Evolutionary conservation across 2,888 invertebrate species (phyloP).

Genomic region (Trichacis sp.): DNA sequence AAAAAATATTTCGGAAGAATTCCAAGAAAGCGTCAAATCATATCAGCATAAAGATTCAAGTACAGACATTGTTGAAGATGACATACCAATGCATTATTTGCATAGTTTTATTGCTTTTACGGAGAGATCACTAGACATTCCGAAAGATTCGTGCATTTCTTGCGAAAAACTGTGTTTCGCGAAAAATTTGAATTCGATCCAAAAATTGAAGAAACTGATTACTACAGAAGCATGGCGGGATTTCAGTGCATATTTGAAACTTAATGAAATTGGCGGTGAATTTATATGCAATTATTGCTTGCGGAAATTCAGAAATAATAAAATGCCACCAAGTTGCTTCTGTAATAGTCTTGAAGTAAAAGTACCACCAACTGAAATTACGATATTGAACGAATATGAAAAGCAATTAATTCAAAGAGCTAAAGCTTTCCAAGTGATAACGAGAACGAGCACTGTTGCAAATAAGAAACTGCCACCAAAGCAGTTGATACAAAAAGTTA

Average conservation of each 20-base stretch:
- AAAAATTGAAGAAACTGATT: slow-evolving; percentile 29
- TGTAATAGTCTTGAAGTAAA: slow-evolving; percentile 37
- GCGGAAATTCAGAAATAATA: slow-evolving; percentile 5
- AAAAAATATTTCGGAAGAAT: not conserved
- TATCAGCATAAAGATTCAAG: slow-evolving; percentile 7
- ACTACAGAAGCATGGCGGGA: slow-evolving; percentile 20
- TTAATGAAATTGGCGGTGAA: too few relatives aligned
- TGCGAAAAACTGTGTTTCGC: slow-evolving; percentile 43
- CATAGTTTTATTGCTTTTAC: slow-evolving; percentile 34
- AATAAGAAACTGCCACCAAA: too few relatives aligned
- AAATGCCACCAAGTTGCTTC: slow-evolving; percentile 41
- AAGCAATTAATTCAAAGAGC: too few relatives aligned
- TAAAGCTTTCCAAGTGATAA: too few relatives aligned
- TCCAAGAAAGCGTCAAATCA: not conserved
- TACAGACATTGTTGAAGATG: slow-evolving; percentile 35
- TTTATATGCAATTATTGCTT: slow-evolving; percentile 19
- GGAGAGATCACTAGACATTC: slow-evolving; percentile 35
- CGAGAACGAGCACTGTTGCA: too few relatives aligned
- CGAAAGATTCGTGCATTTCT: slow-evolving; percentile 33
- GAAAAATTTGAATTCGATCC: slow-evolving; percentile 26
- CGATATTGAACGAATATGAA: slow-evolving; percentile 21
- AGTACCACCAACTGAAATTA: slow-evolving; percentile 13
- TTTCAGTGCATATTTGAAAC: too few relatives aligned
- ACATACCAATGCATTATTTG: slow-evolving; percentile 23
- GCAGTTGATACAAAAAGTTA: too few relatives aligned